Base-by-base conservation (phyloP, 2,888 invertebrate species). In the Leucophora obtusa region DNA sequence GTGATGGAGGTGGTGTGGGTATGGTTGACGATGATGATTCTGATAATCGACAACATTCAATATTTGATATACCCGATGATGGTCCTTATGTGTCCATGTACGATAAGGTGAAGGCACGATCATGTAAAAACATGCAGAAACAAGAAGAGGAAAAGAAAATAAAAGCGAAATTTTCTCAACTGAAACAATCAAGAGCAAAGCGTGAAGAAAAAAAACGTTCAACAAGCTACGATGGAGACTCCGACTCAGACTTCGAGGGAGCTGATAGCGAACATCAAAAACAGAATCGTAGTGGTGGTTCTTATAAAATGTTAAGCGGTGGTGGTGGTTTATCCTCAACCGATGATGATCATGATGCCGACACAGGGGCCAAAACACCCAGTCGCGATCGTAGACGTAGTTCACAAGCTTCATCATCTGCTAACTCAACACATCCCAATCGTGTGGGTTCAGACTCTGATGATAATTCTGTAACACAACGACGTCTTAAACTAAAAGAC, bases 21-120 rank as follows among this genome's bases (percentile, higher is more conserved):
- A 95, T 95, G 89, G 95, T 94, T 63, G 84, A 85, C 43, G 85
- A 85, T 60, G 87, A 88, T 3, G 88, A 88, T 53, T 88, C 87
- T 69, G 85, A 87, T 5, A 87, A 88, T 17, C 96, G 96, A 89
- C 96, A 96, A 89, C 96, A 96, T 91, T 97, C 96, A 71, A 96
- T 97, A 86, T 97, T 97, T 89, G 96, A 96, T 88, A 96, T 97
- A 75, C 94, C 96, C 56, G 95, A 96, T 87, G 89, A 89, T 9
- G 96, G 95, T 78, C 97, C 97, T 0, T 97, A 97, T 88, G 96
- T 97, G 79, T 98, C 98, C 10, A 98, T 98, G 98, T 98, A 98
- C 89, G 98, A 98, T 89, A 98, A 98, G 91, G 97, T 97, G 0
- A 97, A 97, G 90, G 97, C 97, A 3, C 93, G 97, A 51, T 97